These are phyloP conservation scores for Scalopus aquaticus DNA, from an alignment of 2,113 vertebrate species.

Conservation along the genomic window DNA sequence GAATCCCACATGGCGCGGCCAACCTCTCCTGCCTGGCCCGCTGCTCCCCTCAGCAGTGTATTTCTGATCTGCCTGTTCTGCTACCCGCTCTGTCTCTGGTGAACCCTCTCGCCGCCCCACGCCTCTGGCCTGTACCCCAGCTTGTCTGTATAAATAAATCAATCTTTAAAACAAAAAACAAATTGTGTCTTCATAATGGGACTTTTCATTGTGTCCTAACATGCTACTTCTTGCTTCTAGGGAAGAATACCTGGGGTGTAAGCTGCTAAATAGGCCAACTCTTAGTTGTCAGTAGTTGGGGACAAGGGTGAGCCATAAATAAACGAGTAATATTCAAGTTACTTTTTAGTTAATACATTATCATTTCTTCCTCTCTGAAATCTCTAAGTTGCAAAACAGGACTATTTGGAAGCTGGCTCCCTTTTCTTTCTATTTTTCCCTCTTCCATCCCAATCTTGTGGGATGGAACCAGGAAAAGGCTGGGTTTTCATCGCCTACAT, in stretches of 20 bases:
- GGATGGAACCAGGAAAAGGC: neutral
- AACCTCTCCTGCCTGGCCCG: too few relatives aligned
- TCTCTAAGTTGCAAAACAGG: neutral
- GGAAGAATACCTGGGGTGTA: neutral
- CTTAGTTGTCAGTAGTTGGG: neutral
- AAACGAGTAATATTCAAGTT: neutral
- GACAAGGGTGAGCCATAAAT: neutral
- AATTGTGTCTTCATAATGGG: fast-evolving
- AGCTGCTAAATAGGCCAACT: neutral
- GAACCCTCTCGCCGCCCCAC: too few relatives aligned
- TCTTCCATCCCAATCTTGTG: neutral
- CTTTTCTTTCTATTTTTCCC: neutral
- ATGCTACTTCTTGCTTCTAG: neutral
- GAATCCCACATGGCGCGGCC: too few relatives aligned
- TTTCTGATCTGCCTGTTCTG: too few relatives aligned
- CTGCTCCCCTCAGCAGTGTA: too few relatives aligned
- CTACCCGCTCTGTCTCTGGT: too few relatives aligned
- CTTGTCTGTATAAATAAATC: too few relatives aligned
- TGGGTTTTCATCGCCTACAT: neutral
- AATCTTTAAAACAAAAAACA: too few relatives aligned
- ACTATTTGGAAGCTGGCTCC: neutral
- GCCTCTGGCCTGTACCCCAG: too few relatives aligned
- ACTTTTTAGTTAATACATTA: neutral
- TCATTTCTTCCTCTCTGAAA: neutral
- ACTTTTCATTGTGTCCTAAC: neutral